These are phyloP conservation scores for Nerophis ophidion DNA, from an alignment of 2,113 vertebrate genomes.

Conservation along the genomic window DNA sequence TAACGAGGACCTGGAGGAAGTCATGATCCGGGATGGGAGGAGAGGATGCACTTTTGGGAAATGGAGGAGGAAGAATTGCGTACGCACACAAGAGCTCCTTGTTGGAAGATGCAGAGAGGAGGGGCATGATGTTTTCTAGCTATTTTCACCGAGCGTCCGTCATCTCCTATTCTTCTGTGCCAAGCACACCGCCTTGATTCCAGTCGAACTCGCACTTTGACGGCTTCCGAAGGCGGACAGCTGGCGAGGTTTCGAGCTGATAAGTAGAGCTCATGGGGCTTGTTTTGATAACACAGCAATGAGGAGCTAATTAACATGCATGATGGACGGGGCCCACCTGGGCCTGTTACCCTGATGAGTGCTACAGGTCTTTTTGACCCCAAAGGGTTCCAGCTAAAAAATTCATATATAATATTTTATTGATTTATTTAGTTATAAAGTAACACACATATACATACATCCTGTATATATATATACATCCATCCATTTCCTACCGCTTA, in stretches of 20 bases:
- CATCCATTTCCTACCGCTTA: no score
- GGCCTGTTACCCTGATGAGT: no score
- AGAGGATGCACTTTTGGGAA: constrained; percentile 1
- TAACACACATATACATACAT: no score
- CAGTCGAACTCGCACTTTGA: not conserved
- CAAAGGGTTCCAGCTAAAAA: no score
- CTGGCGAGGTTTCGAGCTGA: not conserved
- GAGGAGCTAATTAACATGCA: no score
- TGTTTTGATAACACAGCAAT: no score
- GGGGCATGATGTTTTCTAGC: not conserved
- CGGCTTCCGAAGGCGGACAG: not conserved
- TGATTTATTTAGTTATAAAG: no score
- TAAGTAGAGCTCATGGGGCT: not conserved
- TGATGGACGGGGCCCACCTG: no score
- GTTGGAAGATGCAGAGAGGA: not conserved
- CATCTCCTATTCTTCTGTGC: not conserved
- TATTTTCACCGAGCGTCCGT: not conserved
- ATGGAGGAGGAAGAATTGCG: not conserved
- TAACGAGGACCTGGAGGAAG: not conserved
- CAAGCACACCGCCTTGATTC: not conserved
- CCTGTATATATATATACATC: no score
- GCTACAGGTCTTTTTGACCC: no score
- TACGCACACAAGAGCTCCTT: not conserved
- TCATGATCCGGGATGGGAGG: not conserved
- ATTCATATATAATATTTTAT: no score